Percentiles rank a stretch among this genome's conserved stretches.
Conservation (phyloP, 2,797 vertebrate species). For the Harpagifer antarcticus region DNA sequence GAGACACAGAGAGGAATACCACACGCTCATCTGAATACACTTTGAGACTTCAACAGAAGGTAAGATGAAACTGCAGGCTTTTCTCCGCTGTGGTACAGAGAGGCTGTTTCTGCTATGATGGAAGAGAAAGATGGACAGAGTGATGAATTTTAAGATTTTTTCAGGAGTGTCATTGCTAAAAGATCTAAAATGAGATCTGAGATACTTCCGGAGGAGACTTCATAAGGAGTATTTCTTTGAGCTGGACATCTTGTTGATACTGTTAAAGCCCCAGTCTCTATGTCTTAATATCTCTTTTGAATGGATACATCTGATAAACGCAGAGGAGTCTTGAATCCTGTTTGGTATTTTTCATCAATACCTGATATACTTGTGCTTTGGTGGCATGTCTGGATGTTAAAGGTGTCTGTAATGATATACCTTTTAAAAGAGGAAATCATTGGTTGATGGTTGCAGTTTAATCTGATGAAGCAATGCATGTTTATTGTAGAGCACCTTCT, state of each 20-base stretch:
- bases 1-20: slow-evolving; percentile 19
- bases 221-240: background rate
- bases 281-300: background rate
- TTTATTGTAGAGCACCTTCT: background rate
- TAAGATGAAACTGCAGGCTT: slow-evolving; percentile 46
- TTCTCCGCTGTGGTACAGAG: background rate
- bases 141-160: background rate
- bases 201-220: slow-evolving; percentile 6
- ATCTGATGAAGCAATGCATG: background rate
- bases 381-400: background rate
- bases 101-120: slow-evolving; percentile 16
- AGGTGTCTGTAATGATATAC: background rate
- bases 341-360: background rate
- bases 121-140: background rate
- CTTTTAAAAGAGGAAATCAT: background rate
- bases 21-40: background rate
- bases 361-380: background rate
- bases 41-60: slow-evolving; percentile 39
- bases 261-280: background rate
- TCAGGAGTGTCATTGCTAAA: background rate
- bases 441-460: background rate
- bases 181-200: slow-evolving; percentile 9
- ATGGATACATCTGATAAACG: background rate
- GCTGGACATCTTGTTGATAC: background rate
- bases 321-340: background rate